Conservation (phyloP, 2,888 invertebrate species). For the Adela reaumurella region DNA sequence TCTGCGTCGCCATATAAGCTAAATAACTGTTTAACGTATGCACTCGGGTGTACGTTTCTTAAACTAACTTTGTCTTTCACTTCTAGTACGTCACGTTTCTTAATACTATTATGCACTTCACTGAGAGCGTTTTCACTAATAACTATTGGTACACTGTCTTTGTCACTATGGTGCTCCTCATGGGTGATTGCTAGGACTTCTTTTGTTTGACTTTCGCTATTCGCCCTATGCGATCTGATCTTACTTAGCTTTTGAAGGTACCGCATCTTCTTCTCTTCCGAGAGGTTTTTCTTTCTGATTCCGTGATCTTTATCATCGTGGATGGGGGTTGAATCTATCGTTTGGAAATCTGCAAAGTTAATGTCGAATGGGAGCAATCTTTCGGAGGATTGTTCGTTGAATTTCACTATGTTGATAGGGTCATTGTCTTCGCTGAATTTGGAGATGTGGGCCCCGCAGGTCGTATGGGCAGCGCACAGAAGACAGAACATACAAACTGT, state of each 20-base stretch:
- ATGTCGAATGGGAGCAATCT: background rate
- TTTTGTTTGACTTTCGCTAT: constrained; percentile 18
- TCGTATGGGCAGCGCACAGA: constrained; percentile 71
- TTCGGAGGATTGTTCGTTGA: background rate
- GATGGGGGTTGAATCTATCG: background rate
- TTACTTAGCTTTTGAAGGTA: constrained; percentile 30
- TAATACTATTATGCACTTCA: background rate
- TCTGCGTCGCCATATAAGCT: constrained; percentile 62
- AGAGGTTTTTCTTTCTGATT: background rate
- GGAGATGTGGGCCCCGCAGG: constrained; percentile 69
- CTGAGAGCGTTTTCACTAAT: background rate
- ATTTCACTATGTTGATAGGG: background rate
- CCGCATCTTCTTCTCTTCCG: constrained; percentile 21
- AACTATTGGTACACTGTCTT: background rate
- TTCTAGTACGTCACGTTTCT: background rate
- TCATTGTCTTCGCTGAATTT: constrained; percentile 8
- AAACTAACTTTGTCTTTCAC: constrained; percentile 18
- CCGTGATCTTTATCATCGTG: background rate
- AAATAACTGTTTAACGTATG: constrained; percentile 66
- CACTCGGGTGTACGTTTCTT: constrained; percentile 42
- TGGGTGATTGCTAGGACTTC: constrained; percentile 17
- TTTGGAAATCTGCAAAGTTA: background rate
- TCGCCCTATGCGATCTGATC: constrained; percentile 7
- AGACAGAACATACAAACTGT: constrained; percentile 83
- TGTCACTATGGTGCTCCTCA: background rate